Conservation (phyloP, 2,797 vertebrate species). For the Podarcis siculus region DNA sequence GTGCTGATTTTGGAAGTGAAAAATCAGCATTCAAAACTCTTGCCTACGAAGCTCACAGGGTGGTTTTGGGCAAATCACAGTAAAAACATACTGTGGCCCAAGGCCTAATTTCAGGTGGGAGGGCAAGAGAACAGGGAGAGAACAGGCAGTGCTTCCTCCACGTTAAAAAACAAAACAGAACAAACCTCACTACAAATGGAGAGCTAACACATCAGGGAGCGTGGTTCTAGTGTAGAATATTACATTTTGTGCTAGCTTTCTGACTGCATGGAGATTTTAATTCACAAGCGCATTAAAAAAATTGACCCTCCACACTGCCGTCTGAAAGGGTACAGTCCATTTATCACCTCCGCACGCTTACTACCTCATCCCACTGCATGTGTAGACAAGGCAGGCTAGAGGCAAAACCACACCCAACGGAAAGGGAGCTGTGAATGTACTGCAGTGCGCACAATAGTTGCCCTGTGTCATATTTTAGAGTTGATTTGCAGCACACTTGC, state of each 20-base stretch:
- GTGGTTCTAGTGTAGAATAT: background rate
- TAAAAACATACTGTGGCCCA: no score
- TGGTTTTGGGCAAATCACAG: no score
- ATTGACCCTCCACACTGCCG: background rate
- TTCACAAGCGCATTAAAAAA: background rate
- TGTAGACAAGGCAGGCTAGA: background rate
- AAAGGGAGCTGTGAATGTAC: background rate
- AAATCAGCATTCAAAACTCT: no score
- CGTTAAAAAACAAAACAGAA: background rate
- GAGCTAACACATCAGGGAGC: background rate
- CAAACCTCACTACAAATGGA: background rate
- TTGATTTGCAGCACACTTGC: background rate
- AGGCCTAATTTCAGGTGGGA: no score
- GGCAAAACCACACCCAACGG: background rate
- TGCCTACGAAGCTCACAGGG: no score
- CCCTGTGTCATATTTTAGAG: background rate
- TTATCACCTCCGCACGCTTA: background rate
- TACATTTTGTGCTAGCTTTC: background rate
- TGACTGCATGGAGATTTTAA: background rate
- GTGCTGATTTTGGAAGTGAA: no score
- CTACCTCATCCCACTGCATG: background rate
- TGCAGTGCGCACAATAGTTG: background rate
- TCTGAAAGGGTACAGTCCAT: background rate
- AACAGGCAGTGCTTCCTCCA: no score
- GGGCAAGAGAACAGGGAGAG: no score